Base-by-base conservation (phyloP, 2,113 vertebrate genomes). In the Catagonus wagneri region DNA sequence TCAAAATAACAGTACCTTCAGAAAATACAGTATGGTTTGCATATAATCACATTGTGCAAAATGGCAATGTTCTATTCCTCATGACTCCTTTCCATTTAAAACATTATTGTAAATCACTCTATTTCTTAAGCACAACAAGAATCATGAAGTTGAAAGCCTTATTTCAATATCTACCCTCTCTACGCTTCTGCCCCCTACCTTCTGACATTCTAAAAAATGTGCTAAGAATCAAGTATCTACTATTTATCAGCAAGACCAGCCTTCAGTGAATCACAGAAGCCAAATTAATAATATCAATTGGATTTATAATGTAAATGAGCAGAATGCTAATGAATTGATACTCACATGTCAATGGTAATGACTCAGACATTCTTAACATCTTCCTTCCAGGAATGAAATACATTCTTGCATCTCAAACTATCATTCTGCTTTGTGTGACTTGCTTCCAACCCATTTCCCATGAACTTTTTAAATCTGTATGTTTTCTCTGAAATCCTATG, bases 71-170 rank as follows among this genome's bases (percentile, higher is more conserved):
- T 78, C 29, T 27, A 36, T 4, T 75, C 39, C 11, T 34, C 50
- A 17, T 39, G 60, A 72, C 72, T 84, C 27, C 50, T 94, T 94
- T 92, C 23, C 63, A 44, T 83, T 83, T 78, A 83, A 88, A 93
- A 89, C 27, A 36, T 34, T 54, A 69, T 25, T 83, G 34, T 60
- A 81, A 52, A 61, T 54, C 25, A 83, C 8, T 72, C 76, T 12
- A 29, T 84, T 89, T 44, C 44, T 90, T 72, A 65, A 61, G 13
- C 29, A 8, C 56, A 84, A 60, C 10, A 91, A 86, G 56, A 88
- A 12, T 3, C 29, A 54, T 60, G 39, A 87, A 69, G 25, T 20
- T 90, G 14, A n/a, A 92, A 81, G 23, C 1, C 74, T 86, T 44
- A 84, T 84, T 58, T 93, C 58, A 66, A n/a, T 6, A 3, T 74